Evolutionary conservation across 2,888 invertebrate genomes (phyloP).

Genomic region (Bellardia pandia): DNA sequence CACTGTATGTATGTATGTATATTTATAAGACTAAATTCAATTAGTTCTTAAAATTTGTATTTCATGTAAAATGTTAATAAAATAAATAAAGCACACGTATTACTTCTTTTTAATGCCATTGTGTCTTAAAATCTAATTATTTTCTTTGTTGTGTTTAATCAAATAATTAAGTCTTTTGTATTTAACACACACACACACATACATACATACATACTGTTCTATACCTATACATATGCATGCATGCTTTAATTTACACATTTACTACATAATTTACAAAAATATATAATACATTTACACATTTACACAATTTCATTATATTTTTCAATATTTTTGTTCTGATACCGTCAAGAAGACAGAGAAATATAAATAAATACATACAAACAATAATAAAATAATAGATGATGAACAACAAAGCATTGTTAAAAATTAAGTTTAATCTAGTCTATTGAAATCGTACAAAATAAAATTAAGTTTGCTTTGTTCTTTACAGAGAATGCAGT

Average conservation of each 20-base stretch:
- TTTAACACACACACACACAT: neutral
- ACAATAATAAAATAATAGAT: constrained; percentile 12
- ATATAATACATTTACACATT: neutral
- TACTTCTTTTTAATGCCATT: constrained; percentile 10
- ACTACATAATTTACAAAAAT: constrained; percentile 10
- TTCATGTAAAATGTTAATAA: neutral
- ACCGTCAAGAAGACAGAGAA: neutral
- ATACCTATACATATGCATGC: too few relatives aligned
- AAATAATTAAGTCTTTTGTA: constrained; percentile 24
- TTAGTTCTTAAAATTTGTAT: constrained; percentile 6
- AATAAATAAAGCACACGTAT: constrained; percentile 19
- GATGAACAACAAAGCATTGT: constrained; percentile 49
- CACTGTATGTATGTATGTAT: too few relatives aligned
- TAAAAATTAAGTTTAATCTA: constrained; percentile 61
- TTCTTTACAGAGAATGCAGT: constrained; percentile 35
- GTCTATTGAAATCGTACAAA: constrained; percentile 64
- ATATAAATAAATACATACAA: neutral
- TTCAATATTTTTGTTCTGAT: neutral
- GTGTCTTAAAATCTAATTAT: constrained; percentile 44
- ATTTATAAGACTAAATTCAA: neutral
- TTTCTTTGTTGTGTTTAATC: constrained; percentile 23
- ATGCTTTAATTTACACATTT: neutral
- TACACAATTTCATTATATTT: constrained; percentile 4
- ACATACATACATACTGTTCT: too few relatives aligned
- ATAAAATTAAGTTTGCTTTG: constrained; percentile 61